Evolutionary conservation across 1,140 invertebrate species (phyloP).

Genomic region (Meteorus sp.): DNA sequence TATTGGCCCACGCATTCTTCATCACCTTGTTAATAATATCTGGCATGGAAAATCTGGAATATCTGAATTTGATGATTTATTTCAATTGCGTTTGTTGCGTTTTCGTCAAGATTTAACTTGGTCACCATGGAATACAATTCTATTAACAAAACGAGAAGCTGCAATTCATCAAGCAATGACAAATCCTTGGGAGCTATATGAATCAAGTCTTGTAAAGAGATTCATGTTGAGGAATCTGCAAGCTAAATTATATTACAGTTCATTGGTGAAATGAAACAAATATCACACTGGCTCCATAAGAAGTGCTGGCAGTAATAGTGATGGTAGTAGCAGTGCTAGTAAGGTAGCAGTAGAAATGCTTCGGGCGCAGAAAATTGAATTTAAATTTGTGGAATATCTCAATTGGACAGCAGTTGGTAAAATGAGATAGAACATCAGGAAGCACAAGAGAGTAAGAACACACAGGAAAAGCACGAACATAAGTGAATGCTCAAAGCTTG

Average conservation of each 20-base stretch:
- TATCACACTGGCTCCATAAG: no score
- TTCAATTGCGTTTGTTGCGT: constrained; percentile 62
- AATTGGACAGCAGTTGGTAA: no score
- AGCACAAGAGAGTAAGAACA: no score
- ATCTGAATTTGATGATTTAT: constrained; percentile 65
- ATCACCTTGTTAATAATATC: constrained; percentile 66
- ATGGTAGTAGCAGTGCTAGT: no score
- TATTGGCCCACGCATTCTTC: constrained; percentile 64
- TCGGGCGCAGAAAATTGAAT: no score
- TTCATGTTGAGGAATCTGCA: constrained; percentile 50
- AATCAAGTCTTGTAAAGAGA: constrained; percentile 42
- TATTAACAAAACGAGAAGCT: constrained; percentile 66
- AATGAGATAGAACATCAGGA: no score
- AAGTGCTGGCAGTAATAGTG: no score
- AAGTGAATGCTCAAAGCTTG: constrained; percentile 20
- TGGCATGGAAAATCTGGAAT: constrained; percentile 71
- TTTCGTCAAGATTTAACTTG: constrained; percentile 64
- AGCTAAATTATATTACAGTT: constrained; percentile 46
- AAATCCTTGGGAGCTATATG: constrained; percentile 43
- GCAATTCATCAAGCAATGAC: constrained; percentile 56
- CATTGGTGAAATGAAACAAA: constrained; percentile 5
- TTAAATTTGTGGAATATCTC: no score
- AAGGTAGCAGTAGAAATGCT: no score
- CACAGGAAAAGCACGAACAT: constrained; percentile 3
- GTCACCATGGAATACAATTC: constrained; percentile 73